Percentiles rank a stretch among this genome's conserved stretches.
These are phyloP conservation scores for Montipora capitata DNA, from an alignment of 92 coral and sea anemone genomes.

Conservation along the genomic window DNA sequence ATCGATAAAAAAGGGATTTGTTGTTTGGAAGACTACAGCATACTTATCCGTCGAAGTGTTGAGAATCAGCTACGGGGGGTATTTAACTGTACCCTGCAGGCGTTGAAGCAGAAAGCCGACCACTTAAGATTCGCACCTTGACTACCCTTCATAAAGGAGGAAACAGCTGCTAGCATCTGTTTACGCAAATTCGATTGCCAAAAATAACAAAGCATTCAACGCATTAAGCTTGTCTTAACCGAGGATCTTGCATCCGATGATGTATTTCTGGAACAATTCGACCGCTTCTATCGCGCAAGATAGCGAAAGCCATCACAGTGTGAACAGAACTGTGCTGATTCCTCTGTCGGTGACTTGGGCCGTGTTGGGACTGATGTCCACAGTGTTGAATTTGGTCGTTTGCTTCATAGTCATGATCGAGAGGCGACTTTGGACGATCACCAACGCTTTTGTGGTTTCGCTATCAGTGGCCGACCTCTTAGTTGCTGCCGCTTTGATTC, in stretches of 20 bases:
- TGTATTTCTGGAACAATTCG: slow-evolving; percentile 44
- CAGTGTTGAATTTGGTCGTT: slow-evolving; percentile 72
- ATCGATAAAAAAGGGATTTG: not conserved
- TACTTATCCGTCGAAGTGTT: too few relatives aligned
- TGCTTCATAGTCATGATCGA: slow-evolving; percentile 76
- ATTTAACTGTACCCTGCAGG: not conserved
- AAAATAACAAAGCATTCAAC: slow-evolving; percentile 36
- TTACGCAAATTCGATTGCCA: slow-evolving; percentile 16
- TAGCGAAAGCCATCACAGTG: slow-evolving; percentile 9
- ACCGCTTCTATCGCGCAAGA: slow-evolving; percentile 23
- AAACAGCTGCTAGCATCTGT: slow-evolving; percentile 41
- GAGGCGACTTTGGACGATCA: slow-evolving; percentile 78
- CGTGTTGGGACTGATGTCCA: slow-evolving; percentile 75
- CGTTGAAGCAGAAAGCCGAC: not conserved
- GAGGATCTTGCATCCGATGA: slow-evolving; percentile 10
- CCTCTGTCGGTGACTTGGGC: slow-evolving; percentile 83
- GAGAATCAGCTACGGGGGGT: not conserved
- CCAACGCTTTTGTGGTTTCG: slow-evolving; percentile 85
- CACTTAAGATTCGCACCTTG: not conserved
- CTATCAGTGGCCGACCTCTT: slow-evolving; percentile 85
- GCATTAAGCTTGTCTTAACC: slow-evolving; percentile 18
- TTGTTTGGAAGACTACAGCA: not conserved
- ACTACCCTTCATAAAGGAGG: not conserved
- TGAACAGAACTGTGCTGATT: slow-evolving; percentile 31
- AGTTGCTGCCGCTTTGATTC: slow-evolving; percentile 80